Conservation (phyloP, 2,888 invertebrate species). For the Lacanobia wlatinum region DNA sequence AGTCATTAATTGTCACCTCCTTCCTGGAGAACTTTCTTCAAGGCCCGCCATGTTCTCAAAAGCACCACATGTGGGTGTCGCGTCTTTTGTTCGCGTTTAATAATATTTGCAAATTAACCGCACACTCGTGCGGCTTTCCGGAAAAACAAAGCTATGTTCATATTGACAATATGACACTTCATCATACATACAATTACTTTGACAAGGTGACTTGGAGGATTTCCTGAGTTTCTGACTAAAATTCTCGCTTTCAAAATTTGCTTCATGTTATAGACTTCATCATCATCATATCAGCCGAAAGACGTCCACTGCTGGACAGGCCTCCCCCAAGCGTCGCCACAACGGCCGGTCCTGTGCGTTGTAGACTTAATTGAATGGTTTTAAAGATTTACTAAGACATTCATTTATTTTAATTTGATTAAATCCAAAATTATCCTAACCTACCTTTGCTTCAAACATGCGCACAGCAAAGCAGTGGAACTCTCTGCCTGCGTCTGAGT, state of each 20-base stretch:
- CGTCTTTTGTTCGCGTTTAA: slow-evolving; percentile 79
- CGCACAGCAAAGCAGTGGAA: too few species aligned
- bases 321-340: too few species aligned
- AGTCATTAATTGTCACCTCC: slow-evolving; percentile 3
- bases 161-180: slow-evolving; percentile 40
- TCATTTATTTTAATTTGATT: not conserved
- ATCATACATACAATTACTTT: slow-evolving; percentile 18
- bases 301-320: too few species aligned
- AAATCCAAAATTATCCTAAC: not conserved
- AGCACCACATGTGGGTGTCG: slow-evolving; percentile 63
- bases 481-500: too few species aligned
- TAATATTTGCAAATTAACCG: slow-evolving; percentile 82
- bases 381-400: not conserved
- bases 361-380: too few species aligned
- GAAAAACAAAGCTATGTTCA: slow-evolving; percentile 49
- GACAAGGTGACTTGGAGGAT: not conserved
- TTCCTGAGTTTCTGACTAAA: slow-evolving; percentile 18
- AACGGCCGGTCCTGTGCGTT: too few species aligned
- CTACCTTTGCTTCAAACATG: not conserved
- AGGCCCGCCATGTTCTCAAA: slow-evolving; percentile 12
- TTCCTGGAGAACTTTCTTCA: slow-evolving; percentile 39
- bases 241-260: not conserved
- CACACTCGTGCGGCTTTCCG: slow-evolving; percentile 63
- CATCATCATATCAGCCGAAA: too few species aligned
- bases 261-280: not conserved